These are phyloP conservation scores for Macaca mulatta DNA, from an alignment of 2,113 vertebrate genomes.

Conservation along the genomic window DNA sequence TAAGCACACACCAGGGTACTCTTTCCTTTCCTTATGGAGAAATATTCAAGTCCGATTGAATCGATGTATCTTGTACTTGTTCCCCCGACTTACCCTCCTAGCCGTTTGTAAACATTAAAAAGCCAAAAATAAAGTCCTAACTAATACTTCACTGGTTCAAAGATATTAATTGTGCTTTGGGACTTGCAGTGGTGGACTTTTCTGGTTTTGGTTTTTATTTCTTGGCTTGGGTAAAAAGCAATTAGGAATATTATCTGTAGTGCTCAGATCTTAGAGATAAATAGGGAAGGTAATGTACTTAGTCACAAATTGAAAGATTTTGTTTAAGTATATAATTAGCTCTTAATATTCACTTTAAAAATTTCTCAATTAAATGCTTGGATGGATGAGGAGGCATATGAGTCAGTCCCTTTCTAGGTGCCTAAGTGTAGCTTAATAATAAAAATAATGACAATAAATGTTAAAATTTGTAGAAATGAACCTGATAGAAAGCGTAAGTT, in stretches of 20 bases:
- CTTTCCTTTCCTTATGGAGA: neutral
- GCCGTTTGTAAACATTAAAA: neutral
- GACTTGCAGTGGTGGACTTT: neutral
- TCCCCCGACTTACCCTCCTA: neutral
- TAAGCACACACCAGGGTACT: neutral
- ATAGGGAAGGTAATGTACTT: constrained; percentile 5
- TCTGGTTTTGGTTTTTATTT: neutral
- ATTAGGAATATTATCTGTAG: constrained; percentile 23
- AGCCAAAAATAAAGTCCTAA: constrained; percentile 30
- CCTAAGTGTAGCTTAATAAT: neutral
- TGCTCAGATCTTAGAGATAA: constrained; percentile 40
- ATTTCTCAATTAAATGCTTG: constrained; percentile 47
- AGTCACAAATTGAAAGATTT: constrained; percentile 49
- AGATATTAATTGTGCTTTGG: neutral
- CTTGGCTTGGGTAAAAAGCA: constrained; percentile 11
- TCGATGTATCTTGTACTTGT: neutral
- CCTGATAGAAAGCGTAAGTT: constrained; percentile 21
- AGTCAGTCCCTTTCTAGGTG: constrained; percentile 32
- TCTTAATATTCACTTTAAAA: neutral
- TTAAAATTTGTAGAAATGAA: constrained; percentile 34
- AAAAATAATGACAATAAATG: constrained; percentile 11
- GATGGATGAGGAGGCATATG: neutral
- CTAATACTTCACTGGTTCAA: neutral
- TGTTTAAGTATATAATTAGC: constrained; percentile 30
- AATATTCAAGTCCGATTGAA: neutral